Base-by-base conservation (phyloP, 2,888 invertebrate genomes). In the Cremastobaeus sp. region DNA sequence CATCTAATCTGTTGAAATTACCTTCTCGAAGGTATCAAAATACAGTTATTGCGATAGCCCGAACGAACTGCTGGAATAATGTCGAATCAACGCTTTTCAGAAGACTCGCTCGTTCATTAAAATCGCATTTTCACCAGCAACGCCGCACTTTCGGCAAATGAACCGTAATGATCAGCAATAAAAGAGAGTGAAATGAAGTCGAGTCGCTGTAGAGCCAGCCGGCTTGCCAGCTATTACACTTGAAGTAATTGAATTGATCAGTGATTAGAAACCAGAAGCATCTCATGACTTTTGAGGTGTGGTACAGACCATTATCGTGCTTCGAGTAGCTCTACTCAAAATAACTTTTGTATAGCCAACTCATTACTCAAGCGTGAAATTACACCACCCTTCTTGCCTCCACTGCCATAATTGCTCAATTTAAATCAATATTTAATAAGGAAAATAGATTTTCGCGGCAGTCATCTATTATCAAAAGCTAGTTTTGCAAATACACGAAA, bases 331-430 rank as follows among this genome's bases (percentile, higher is more conserved):
- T n/a, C 39, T 39, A 2, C n/a, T 18, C 77, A 77, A 79, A 79
- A 78, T 77, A 78, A 69, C 79, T 78, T 79, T 79, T 79, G 74
- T 62, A 48, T 64, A 41, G 69, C 70, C 62, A 74, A 43, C 50
- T 45, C 20, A 43, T 45, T 35, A 20, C 39, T 34, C 65, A 68
- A 79, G 77, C 79, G 79, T 79, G 79, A 81, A 81, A 81, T 81
- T 78, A 76, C 45, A 17, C 25, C 32, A 34, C 9, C n/a, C 32
- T 32, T 12, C 28, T 54, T 35, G 41, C 28, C 41, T n/a, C 14
- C 14, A 14, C n/a, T 25, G 17, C 15, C 28, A 2, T 30, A 30
- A 47, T 47, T 17, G 17, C 2, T 30, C 17, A 47, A 15, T 15
- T 17, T n/a, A 17, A 47, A 25, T 30, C n/a, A 34, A 48, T 48